Evolutionary conservation across 2,888 invertebrate genomes (phyloP).

Genomic region (Campopleginae sp.): DNA sequence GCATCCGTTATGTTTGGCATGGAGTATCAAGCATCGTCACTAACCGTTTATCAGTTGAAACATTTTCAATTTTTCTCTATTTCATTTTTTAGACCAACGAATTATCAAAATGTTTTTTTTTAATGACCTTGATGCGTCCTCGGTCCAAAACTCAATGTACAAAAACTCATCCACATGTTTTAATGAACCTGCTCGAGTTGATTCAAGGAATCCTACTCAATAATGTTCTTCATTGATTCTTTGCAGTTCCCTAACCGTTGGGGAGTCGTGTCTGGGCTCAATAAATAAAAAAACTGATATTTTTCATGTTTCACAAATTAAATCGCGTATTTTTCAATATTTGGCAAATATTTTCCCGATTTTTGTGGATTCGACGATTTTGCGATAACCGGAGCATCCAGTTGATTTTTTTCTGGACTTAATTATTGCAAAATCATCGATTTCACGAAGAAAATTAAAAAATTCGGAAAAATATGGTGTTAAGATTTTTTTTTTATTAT

Average conservation of each 20-base stretch:
- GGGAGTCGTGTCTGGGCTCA: not conserved
- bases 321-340: too few species aligned
- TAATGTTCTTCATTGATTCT: not conserved
- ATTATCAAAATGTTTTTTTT: not conserved
- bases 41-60: not conserved
- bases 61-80: not conserved
- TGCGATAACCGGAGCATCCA: too few species aligned
- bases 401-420: too few species aligned
- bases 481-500: too few species aligned
- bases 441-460: too few species aligned
- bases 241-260: not conserved
- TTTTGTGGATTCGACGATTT: too few species aligned
- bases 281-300: not conserved
- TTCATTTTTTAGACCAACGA: not conserved
- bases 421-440: too few species aligned
- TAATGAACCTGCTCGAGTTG: not conserved
- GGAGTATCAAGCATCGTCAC: slow-evolving; percentile 23
- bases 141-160: not conserved
- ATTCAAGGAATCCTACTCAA: not conserved
- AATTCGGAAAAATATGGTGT: too few species aligned
- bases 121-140: not conserved
- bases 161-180: not conserved
- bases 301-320: too few species aligned
- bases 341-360: too few species aligned
- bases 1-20: slow-evolving; percentile 27